phyloP scores from a whole-genome alignment of 2,113 vertebrate genomes.

The Myotis brandtii region DNA sequence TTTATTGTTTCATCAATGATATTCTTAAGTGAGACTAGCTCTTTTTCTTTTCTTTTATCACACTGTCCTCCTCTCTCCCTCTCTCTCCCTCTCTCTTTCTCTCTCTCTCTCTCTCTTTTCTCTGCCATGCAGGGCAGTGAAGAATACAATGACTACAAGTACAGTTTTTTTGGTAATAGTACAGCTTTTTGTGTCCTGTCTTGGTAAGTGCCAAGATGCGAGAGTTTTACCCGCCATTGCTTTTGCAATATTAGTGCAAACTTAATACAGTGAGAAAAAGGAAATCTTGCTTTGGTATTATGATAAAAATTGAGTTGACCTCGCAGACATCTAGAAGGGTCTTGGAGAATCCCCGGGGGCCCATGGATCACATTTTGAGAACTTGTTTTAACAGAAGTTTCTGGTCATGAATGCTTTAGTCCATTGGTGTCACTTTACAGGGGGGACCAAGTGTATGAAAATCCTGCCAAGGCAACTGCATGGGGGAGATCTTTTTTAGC shows the following conservation, averaged over 20 bases:
- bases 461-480: background rate
- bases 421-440: background rate
- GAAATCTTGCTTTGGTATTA: background rate
- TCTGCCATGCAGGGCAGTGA: background rate
- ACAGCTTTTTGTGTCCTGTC: background rate
- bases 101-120: background rate
- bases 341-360: background rate
- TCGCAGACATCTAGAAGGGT: background rate
- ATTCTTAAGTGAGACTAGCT: conserved; percentile 29
- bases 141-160: background rate
- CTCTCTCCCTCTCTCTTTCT: background rate
- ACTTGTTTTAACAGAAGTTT: background rate
- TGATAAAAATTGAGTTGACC: conserved; percentile 20
- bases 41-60: background rate
- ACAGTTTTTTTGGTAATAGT: background rate
- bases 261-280: background rate
- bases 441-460: background rate
- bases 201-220: background rate
- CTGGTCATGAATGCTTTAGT: background rate
- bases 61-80: background rate
- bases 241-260: conserved; percentile 3
- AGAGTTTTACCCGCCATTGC: background rate
- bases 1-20: conserved; percentile 13
- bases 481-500: background rate
- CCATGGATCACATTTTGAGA: background rate